Conservation (phyloP, 2,113 vertebrate genomes). For the Trachemys scripta region DNA sequence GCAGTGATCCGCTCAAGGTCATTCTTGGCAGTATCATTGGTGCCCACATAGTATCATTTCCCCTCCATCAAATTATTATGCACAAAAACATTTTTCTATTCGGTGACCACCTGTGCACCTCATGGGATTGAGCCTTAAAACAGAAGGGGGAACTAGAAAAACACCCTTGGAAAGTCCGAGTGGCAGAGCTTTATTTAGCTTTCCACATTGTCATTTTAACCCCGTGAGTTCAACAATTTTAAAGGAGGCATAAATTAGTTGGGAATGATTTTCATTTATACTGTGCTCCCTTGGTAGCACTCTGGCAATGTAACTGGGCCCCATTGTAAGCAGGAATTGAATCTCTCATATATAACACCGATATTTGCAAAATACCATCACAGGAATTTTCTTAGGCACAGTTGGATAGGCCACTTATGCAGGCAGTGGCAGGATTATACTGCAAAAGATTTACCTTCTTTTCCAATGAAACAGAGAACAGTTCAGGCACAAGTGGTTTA, state of each 20-base stretch:
- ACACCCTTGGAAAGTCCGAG: background rate
- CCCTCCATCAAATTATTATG: background rate
- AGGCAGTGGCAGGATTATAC: background rate
- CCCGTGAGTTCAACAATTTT: background rate
- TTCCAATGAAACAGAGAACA: background rate
- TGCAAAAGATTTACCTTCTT: background rate
- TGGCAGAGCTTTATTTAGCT: background rate
- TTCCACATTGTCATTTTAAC: background rate
- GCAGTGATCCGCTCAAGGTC: too few species aligned
- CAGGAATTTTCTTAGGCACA: background rate
- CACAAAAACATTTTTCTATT: accelerated
- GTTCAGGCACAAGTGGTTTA: background rate
- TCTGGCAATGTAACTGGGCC: background rate
- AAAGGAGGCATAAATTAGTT: background rate
- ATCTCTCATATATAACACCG: accelerated
- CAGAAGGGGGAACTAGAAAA: background rate
- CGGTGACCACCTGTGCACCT: accelerated
- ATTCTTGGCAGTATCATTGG: too few species aligned
- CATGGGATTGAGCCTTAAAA: accelerated
- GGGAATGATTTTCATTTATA: background rate
- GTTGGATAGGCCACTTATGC: background rate
- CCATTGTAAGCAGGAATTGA: background rate
- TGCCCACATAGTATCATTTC: too few species aligned
- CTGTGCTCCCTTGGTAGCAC: background rate
- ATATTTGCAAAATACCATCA: background rate